Evolutionary conservation across 1,140 invertebrate species (phyloP).

Genomic region (Drosophila murphyi): DNA sequence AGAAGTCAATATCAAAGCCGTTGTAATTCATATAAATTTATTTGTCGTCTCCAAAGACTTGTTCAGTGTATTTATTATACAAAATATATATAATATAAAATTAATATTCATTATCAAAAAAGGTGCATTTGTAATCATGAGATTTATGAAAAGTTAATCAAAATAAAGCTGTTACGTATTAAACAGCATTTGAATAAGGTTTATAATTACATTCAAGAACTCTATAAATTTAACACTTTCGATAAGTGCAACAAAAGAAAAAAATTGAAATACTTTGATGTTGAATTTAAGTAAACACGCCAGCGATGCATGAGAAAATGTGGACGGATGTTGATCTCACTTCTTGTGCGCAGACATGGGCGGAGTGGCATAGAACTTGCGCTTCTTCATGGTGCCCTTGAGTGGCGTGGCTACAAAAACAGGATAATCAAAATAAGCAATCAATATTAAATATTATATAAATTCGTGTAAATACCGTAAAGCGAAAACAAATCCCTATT

Average conservation of each 20-base stretch:
- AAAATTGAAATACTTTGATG: conserved; percentile 60
- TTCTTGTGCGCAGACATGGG: conserved; percentile 69
- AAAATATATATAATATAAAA: conserved; percentile 10
- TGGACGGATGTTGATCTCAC: conserved; percentile 26
- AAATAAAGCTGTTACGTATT: neutral
- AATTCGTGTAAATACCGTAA: conserved; percentile 54
- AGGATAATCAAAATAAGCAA: neutral
- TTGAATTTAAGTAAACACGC: conserved; percentile 65
- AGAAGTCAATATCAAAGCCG: neutral
- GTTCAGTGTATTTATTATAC: conserved; percentile 19
- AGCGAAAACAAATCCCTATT: conserved; percentile 67
- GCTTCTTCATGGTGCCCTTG: conserved; percentile 78
- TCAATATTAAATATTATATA: neutral
- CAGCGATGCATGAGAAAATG: conserved; percentile 39
- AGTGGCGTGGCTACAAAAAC: conserved; percentile 68
- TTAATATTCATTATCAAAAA: conserved; percentile 13
- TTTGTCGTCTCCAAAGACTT: neutral
- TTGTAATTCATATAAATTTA: neutral
- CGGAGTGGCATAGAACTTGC: conserved; percentile 78
- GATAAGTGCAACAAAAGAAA: conserved; percentile 38
- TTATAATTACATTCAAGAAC: conserved; percentile 19
- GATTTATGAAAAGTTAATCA: conserved; percentile 24
- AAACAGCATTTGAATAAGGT: conserved; percentile 22
- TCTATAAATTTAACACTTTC: conserved; percentile 12
- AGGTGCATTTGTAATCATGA: conserved; percentile 4